Percentiles rank a stretch among this genome's conserved stretches.
These are phyloP conservation scores for Stenchaetothrips biformis DNA, from an alignment of 2,888 invertebrate species.

Conservation along the genomic window DNA sequence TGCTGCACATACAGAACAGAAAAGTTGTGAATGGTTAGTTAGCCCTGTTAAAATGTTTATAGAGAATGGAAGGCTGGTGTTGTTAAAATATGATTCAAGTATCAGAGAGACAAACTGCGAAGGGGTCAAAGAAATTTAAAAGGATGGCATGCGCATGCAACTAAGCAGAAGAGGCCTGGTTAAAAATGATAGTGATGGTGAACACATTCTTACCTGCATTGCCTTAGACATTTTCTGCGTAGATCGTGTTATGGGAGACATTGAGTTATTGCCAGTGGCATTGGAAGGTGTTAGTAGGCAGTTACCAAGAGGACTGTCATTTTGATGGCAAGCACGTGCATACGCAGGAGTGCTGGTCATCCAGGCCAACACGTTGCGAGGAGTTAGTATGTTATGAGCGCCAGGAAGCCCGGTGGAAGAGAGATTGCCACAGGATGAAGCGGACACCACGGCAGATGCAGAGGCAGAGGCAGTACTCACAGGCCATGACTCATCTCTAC, in stretches of 20 bases:
- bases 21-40: neutral
- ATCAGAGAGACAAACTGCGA: neutral
- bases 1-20: neutral
- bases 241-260: conserved; percentile 85
- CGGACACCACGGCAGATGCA: conserved; percentile 26
- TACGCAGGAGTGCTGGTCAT: conserved; percentile 38
- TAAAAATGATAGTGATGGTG: neutral
- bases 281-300: conserved; percentile 50
- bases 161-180: neutral
- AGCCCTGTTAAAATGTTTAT: neutral
- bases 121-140: conserved; percentile 34
- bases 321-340: conserved; percentile 24
- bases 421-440: conserved; percentile 9
- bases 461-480: conserved; percentile 31
- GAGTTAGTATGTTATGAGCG: neutral
- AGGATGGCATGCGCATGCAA: conserved; percentile 37
- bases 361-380: conserved; percentile 28
- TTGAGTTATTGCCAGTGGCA: conserved; percentile 61
- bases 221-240: conserved; percentile 80
- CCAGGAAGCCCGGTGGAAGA: neutral
- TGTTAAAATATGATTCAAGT: no score
- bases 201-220: conserved; percentile 66
- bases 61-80: neutral
- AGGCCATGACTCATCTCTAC: conserved; percentile 26
- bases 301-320: conserved; percentile 38